Evolutionary conservation across 2,797 vertebrate species (phyloP).

Genomic region (Microhierax caerulescens): DNA sequence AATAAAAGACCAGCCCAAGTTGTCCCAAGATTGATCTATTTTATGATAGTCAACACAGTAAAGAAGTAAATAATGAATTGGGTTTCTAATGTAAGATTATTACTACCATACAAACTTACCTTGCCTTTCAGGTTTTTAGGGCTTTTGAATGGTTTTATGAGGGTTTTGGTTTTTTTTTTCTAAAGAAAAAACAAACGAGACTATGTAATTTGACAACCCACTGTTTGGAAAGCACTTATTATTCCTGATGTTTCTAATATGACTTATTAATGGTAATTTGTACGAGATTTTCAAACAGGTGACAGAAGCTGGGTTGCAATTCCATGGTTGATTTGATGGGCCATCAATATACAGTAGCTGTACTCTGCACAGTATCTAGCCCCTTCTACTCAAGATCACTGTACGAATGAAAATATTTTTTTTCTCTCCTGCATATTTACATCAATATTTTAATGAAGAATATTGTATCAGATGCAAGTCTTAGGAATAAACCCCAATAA

Average conservation of each 20-base stretch:
- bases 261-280: background rate
- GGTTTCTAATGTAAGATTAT: background rate
- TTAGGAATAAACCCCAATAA: constrained; percentile 17
- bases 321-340: background rate
- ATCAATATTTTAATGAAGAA: constrained; percentile 34
- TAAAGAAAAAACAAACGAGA: background rate
- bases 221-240: background rate
- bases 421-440: background rate
- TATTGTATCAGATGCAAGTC: background rate
- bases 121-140: background rate
- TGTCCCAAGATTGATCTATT: background rate
- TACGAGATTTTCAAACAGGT: background rate
- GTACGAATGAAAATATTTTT: background rate
- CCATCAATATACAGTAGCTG: background rate
- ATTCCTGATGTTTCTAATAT: background rate
- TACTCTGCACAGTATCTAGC: background rate
- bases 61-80: background rate
- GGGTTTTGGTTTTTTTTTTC: background rate
- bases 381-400: background rate
- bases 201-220: background rate
- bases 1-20: fast-evolving
- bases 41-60: fast-evolving
- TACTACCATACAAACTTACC: background rate
- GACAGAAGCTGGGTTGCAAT: background rate
- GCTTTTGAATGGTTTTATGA: background rate